These are phyloP conservation scores for Aquatica leii DNA, from an alignment of 2,888 invertebrate species.

Conservation along the genomic window DNA sequence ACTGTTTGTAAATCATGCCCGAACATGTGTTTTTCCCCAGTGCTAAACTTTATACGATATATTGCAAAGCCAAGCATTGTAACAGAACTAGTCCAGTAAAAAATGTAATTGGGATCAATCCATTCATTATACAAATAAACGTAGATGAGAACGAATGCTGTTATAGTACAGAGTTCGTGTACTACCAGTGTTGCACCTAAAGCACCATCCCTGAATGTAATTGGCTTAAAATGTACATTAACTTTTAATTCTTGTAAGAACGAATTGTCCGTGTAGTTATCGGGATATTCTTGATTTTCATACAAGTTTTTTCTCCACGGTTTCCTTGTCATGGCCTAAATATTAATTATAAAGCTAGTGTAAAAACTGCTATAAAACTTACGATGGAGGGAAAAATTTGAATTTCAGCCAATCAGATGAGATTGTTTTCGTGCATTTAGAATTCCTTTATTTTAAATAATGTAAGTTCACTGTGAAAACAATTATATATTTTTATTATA, in stretches of 20 bases:
- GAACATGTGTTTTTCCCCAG: constrained; percentile 46
- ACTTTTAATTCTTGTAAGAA: constrained; percentile 86
- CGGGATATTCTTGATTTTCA: constrained; percentile 85
- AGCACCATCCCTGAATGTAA: constrained; percentile 74
- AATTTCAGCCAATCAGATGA: too few relatives aligned
- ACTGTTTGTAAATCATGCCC: constrained; percentile 79
- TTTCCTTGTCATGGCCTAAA: constrained; percentile 4
- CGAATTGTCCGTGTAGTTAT: constrained; percentile 89
- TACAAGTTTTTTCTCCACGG: constrained; percentile 90
- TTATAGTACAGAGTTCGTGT: constrained; percentile 80
- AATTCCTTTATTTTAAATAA: too few relatives aligned
- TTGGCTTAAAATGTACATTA: constrained; percentile 81
- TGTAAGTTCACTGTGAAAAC: too few relatives aligned
- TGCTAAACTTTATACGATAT: constrained; percentile 60
- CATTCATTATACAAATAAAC: constrained; percentile 76
- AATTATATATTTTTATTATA: too few relatives aligned
- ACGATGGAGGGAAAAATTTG: neutral
- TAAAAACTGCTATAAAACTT: neutral
- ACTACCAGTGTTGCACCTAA: constrained; percentile 80
- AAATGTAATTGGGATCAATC: constrained; percentile 70
- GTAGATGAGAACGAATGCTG: constrained; percentile 76
- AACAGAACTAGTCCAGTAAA: constrained; percentile 65
- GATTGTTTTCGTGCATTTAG: too few relatives aligned
- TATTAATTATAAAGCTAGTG: neutral
- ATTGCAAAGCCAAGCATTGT: constrained; percentile 71